Evolutionary conservation across 2,797 vertebrate genomes (phyloP).

Genomic region (Australoheros facetus): DNA sequence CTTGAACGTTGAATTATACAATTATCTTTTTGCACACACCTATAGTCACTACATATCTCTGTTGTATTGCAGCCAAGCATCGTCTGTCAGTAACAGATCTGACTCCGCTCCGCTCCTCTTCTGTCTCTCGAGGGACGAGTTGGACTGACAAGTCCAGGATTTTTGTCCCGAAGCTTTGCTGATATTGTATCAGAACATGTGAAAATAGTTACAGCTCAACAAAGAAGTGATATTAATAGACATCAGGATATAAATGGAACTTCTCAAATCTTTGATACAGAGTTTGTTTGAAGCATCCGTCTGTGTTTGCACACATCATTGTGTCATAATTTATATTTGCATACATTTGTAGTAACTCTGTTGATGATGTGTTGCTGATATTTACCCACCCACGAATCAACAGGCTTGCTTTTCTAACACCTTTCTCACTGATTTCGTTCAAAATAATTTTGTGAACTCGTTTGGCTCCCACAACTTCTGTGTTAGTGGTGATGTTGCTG

Average conservation of each 20-base stretch:
- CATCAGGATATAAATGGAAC: neutral
- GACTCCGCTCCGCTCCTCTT: neutral
- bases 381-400: neutral
- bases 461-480: neutral
- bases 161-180: too few species aligned
- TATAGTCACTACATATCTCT: neutral
- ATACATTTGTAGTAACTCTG: neutral
- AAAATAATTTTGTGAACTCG: neutral
- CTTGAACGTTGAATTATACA: neutral
- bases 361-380: too few species aligned
- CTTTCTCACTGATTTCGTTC: neutral
- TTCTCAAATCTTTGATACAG: neutral
- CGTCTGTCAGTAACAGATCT: neutral
- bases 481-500: neutral
- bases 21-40: too few species aligned
- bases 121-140: neutral
- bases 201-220: neutral
- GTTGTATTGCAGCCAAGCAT: neutral
- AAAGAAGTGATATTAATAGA: neutral
- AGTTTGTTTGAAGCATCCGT: neutral
- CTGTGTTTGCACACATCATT: neutral
- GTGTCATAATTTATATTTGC: neutral
- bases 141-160: neutral
- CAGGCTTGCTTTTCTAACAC: too few species aligned
- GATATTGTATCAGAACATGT: neutral